Base-by-base conservation (phyloP, 2,888 invertebrate species). In the Spodoptera exigua region DNA sequence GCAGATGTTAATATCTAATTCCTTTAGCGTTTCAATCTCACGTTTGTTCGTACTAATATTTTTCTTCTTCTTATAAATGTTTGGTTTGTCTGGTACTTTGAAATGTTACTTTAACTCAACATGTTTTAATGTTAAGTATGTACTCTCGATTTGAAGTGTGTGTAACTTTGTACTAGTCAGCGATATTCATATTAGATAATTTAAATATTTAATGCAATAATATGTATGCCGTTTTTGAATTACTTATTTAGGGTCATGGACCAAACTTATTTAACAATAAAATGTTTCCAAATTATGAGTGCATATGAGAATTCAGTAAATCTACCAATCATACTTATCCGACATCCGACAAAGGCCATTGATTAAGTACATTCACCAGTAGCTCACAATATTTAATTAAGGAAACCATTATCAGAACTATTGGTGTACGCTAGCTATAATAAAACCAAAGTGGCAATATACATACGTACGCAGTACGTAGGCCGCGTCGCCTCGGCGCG, bases 391-490 rank as follows among this genome's bases (percentile, higher is more conserved):
- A 59, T 63, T 62, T 60, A 61, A 78, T 70, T 64, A 70, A 62
- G 48, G 55, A 52, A 70, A 73, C 62, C 61, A 59, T 63, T 45
- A 61, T 56, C 70, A 65, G 69, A 62, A 64, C 66, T 59, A 64
- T 63, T 64, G 64, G 43, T 40, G 39, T 49, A 48, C 57, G 51
- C 46, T 40, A 27, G 61, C 46, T 53, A 59, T 58, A 63, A 74
- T 74, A 76, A 70, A 74, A 70, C 53, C 59, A 27, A 62, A 70
- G 65, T 65, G 66, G 70, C 58, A 76, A 77, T 76, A 79, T 76
- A 64, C 65, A 53, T 76, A 70, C 64, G 70, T 27, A n/a, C n/a
- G n/a, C n/a, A n/a, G n/a, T n/a, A n/a, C n/a, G n/a, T n/a, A n/a
- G n/a, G n/a, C n/a, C 27, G 27, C 27, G 27, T 27, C 27, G 27